Evolutionary conservation across 2,113 vertebrate species (phyloP), one percentile per base, ranked within the genome.

Genomic region (Malurus cyaneus): DNA sequence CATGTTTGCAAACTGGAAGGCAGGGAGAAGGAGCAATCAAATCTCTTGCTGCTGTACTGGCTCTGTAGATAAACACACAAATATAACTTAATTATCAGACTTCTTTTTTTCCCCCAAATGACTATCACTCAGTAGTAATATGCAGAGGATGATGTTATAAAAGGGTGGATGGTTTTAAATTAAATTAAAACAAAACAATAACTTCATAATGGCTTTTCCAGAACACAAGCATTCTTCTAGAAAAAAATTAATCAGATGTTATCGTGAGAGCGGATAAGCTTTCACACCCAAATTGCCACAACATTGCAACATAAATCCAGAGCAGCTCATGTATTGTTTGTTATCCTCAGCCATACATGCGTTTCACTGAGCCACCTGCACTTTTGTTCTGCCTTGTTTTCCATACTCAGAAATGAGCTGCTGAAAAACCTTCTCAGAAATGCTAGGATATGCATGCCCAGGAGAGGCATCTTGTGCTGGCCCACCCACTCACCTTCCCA

Each of bases 101-200:
- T 5, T 54, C 46, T 54, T 60, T 57, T 60, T 50, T 26, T 31
- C 8, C 0, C 21, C 32, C 24, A 44, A 56, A 81, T 81, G 3
- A 53, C 3, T 90, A 7, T 89, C 53, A 85, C 61, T 80, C 41
- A 65, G 9, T 18, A 78, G 29, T 56, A 67, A 84, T 44, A 83
- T 41, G 42, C 60, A 86, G 69, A 74, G 6, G 19, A 57, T 89
- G 49, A 85, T 61, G 8, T 65, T 82, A 46, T 61, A 89, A 91
- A 92, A 77, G 77, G 12, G 12, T 50, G 23, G 23, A 79, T 87
- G 73, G 34, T 12, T 89, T 94, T 21, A 79, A 95, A 94, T 96
- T 62, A 47, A 76, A 94, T 97, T 89, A 64, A 79, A 91, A 79
- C 56, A 74, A 85, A 57, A 65, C 66, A 79, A 64, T 81, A 57